phyloP scores from a whole-genome alignment of 2,797 vertebrate species.

The Falco novaeseelandiae region DNA sequence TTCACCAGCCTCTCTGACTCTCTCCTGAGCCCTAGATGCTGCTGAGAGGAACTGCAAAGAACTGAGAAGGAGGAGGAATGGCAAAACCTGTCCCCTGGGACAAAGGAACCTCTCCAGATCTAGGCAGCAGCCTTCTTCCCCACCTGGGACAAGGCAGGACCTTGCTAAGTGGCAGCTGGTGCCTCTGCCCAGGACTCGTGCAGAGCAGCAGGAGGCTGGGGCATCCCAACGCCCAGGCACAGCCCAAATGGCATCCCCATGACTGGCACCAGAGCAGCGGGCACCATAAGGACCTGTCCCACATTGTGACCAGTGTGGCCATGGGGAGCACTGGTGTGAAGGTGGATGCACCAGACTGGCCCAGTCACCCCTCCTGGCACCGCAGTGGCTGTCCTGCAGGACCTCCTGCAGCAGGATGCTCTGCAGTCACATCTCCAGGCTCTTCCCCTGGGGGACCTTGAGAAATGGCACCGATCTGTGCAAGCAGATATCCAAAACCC shows the following conservation, averaged over 20 bases:
- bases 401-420: not conserved
- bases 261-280: not conserved
- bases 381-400: fast-evolving
- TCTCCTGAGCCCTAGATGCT: not conserved
- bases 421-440: not conserved
- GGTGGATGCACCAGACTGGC: not conserved
- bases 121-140: not conserved
- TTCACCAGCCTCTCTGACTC: fast-evolving
- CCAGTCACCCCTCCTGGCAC: not conserved
- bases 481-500: not conserved
- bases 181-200: not conserved
- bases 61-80: not conserved
- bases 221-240: not conserved
- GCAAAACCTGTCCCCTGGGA: not conserved
- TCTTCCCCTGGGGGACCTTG: not conserved
- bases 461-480: not conserved
- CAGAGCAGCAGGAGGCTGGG: not conserved
- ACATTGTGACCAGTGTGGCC: not conserved
- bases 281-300: not conserved
- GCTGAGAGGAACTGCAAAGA: not conserved
- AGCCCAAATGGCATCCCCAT: not conserved
- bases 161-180: not conserved
- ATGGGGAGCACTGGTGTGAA: not conserved
- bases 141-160: not conserved
- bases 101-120: not conserved